phyloP scores from a whole-genome alignment of 2,888 invertebrate genomes.

The Microctonus aethiopoides region DNA sequence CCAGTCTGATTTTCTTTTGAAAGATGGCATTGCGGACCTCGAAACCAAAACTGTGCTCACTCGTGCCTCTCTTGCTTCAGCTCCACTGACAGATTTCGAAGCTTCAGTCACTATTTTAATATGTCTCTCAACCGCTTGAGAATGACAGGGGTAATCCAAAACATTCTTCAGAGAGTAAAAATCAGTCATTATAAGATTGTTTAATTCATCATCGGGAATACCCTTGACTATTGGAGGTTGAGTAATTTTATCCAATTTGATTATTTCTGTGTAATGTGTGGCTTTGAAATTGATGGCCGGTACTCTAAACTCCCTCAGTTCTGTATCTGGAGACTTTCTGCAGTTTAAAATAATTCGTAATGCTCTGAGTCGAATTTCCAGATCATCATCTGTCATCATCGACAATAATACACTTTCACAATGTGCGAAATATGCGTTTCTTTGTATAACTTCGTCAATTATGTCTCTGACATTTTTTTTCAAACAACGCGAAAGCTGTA shows the following conservation, averaged over 20 bases:
- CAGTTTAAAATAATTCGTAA: slow-evolving; percentile 38
- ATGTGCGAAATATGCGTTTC: slow-evolving; percentile 48
- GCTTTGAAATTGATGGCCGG: not conserved
- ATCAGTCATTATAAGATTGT: too few relatives aligned
- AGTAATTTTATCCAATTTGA: not conserved
- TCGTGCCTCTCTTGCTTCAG: not conserved
- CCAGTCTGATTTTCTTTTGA: too few relatives aligned
- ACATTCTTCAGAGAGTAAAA: too few relatives aligned
- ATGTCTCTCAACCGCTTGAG: not conserved
- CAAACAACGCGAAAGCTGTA: too few relatives aligned
- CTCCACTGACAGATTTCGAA: not conserved
- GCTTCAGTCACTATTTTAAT: slow-evolving; percentile 22
- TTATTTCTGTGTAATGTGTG: not conserved
- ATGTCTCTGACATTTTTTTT: too few relatives aligned
- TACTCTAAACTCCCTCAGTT: too few relatives aligned
- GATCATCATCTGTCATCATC: slow-evolving; percentile 41
- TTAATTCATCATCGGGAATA: not conserved
- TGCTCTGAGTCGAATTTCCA: slow-evolving; percentile 55
- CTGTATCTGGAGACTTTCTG: too few relatives aligned
- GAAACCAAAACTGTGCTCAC: too few relatives aligned
- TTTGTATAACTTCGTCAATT: too few relatives aligned
- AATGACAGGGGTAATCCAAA: slow-evolving; percentile 14
- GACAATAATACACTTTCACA: slow-evolving; percentile 50
- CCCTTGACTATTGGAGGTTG: not conserved
- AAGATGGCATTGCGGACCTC: too few relatives aligned